Conservation (phyloP, 2,888 invertebrate genomes). For the Cyclophora albipunctata region DNA sequence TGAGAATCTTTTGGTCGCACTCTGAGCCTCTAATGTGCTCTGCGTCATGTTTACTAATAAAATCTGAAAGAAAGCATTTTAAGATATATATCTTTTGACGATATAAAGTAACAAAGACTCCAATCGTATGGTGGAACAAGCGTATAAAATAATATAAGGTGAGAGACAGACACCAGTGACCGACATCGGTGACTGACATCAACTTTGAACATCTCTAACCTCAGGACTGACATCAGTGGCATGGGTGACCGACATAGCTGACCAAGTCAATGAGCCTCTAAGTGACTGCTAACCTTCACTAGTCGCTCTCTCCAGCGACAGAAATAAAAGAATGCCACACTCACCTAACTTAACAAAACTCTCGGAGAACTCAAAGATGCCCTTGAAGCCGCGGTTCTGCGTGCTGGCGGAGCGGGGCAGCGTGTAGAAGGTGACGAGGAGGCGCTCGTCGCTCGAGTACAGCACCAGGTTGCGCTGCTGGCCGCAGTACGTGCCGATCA, state of each 20-base stretch:
- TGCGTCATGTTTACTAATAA: conserved; percentile 93
- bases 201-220: no score
- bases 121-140: no score
- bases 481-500: conserved; percentile 97
- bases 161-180: no score
- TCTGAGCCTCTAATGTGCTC: conserved; percentile 97
- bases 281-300: no score
- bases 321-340: conserved; percentile 21
- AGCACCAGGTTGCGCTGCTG: conserved; percentile 96
- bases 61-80: conserved; percentile 76
- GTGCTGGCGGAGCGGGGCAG: conserved; percentile 93
- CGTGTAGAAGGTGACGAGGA: conserved; percentile 94
- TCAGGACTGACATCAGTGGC: no score
- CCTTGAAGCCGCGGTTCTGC: conserved; percentile 98
- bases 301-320: no score
- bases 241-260: no score
- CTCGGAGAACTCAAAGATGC: conserved; percentile 98
- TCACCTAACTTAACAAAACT: conserved; percentile 98
- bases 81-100: no score
- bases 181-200: no score
- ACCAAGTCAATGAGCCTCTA: no score
- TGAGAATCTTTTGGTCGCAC: conserved; percentile 98
- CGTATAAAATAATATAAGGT: no score
- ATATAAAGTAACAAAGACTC: no score
- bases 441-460: conserved; percentile 93